Evolutionary conservation across 2,797 vertebrate species (phyloP), one percentile per base, ranked within the genome.

Genomic region (Lacerta bilineata): DNA sequence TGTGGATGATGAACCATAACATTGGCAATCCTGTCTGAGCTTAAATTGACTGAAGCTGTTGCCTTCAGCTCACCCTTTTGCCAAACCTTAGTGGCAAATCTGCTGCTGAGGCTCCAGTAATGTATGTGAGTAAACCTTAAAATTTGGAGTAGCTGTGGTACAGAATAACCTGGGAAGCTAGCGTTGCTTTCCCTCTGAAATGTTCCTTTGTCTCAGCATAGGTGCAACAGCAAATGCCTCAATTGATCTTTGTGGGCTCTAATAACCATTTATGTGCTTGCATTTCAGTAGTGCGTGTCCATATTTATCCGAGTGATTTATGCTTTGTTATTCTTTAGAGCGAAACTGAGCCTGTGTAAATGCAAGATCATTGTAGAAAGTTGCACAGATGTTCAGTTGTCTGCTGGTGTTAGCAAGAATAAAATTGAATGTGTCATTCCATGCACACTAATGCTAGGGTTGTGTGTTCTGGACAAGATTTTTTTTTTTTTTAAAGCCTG

Each of bases 251-350:
- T 72, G 27, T 39, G n/a, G 43, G 59, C 39, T 9, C 81, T 27
- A 66, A 75, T 36, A 61, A n/a, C 59, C 27, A 25, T 25, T 20
- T 33, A 27, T 7, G 13, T 3, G 20, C 25, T 61, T 77, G 27
- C 78, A 27, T 80, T 46, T 61, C 33, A 80, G 46, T 50, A 3
- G 0, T 29, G 25, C 23, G n/a, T 25, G 8, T 27, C 6, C 25
- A n/a, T 25, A 55, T 83, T 83, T 69, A 33, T 83, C 59, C n/a
- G 3, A 10, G 20, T 33, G 36, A 66, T 29, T 55, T 11, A 15
- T 79, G 66, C 46, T 55, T 69, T 41, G 64, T 6, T 88, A 6
- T 78, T 84, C 33, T 83, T 55, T 72, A 39, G 75, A 83, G 25
- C n/a, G 68, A 77, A 29, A 11, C 2, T 50, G 13, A 41, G 55